Percentiles rank a stretch among this genome's conserved stretches.
Evolutionary conservation across 1,140 invertebrate species (phyloP).

Genomic region (Zaprionus inermis): DNA sequence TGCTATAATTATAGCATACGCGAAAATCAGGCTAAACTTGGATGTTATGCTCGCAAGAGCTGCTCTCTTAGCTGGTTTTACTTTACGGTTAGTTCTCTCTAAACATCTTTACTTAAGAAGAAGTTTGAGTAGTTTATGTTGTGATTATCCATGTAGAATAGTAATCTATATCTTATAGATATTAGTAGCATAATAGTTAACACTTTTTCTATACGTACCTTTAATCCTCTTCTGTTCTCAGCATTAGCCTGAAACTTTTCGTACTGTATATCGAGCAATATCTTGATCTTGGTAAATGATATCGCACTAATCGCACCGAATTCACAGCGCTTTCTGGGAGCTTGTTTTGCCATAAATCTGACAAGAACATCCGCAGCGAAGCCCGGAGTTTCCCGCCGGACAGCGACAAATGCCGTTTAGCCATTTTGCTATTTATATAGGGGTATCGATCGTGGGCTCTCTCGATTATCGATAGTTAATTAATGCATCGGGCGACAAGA

Average conservation of each 20-base stretch:
- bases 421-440: conserved; percentile 58
- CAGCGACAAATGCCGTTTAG: conserved; percentile 63
- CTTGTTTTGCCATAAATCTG: conserved; percentile 61
- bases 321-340: conserved; percentile 58
- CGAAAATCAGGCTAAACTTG: background rate
- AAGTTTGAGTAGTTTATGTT: background rate
- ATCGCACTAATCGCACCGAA: conserved; percentile 34
- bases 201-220: too few relatives aligned
- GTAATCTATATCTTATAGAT: too few relatives aligned
- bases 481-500: conserved; percentile 52
- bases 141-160: too few relatives aligned
- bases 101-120: background rate
- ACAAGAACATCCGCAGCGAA: conserved; percentile 19
- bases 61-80: background rate
- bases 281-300: conserved; percentile 40
- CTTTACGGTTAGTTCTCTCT: background rate
- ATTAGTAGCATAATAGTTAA: too few relatives aligned
- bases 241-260: too few relatives aligned
- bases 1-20: background rate
- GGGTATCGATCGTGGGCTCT: conserved; percentile 63
- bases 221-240: too few relatives aligned
- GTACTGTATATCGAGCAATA: too few relatives aligned
- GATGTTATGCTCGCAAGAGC: background rate
- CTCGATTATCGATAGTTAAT: conserved; percentile 61
- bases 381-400: conserved; percentile 20